A percentile compares a stretch with the other conserved stretches of the same genome.
Conservation (phyloP, 2,888 invertebrate species). For the Calameuta idolon region DNA sequence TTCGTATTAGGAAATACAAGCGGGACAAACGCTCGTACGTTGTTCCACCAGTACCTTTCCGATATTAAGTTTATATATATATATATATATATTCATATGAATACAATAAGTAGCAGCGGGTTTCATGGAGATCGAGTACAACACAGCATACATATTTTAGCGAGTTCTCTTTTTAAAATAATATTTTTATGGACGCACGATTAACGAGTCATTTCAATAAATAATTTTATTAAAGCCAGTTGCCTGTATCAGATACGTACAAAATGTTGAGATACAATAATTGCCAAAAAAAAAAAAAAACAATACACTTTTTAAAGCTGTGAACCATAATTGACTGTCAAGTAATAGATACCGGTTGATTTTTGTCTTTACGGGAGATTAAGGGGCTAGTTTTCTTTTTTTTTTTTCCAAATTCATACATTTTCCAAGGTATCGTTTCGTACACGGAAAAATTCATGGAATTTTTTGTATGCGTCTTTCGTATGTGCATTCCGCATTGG, state of each 20-base stretch:
- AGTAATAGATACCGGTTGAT: not conserved
- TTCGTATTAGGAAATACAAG: not conserved
- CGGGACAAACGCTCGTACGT: not conserved
- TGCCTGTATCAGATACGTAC: not conserved
- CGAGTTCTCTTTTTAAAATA: not conserved
- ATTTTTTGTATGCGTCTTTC: not conserved
- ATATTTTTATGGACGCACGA: not conserved
- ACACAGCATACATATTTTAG: not conserved
- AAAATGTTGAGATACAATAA: not conserved
- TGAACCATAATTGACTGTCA: not conserved
- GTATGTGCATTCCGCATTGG: not conserved
- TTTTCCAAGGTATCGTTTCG: not conserved
- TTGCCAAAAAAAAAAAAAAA: not conserved
- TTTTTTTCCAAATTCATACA: not conserved
- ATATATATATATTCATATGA: not conserved
- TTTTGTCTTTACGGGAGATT: not conserved
- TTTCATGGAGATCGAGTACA: not conserved
- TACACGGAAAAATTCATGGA: not conserved
- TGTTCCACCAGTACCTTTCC: not conserved
- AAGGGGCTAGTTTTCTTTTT: not conserved
- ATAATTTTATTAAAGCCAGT: not conserved
- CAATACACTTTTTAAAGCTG: not conserved
- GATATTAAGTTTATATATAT: constrained; percentile 4
- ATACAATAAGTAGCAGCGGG: not conserved
- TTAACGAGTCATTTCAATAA: not conserved